Evolutionary conservation across 2,888 invertebrate species (phyloP), one percentile per base, ranked within the genome.

Genomic region (Baronia brevicornis): DNA sequence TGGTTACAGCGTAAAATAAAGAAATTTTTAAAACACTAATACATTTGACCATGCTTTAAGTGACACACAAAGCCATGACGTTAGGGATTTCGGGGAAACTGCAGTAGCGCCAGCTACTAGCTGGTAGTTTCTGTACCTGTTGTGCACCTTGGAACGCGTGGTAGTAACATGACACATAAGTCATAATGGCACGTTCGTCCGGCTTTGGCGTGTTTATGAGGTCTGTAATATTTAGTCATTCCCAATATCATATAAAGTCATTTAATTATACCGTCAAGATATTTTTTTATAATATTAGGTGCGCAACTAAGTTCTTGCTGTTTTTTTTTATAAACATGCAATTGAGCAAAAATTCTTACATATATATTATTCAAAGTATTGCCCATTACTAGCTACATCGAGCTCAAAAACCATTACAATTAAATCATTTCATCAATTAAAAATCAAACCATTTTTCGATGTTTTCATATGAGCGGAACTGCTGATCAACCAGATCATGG

Each of bases 121-220:
- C n/a, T 52, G 57, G 54, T 52, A 54, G 54, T 43, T 54, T 55
- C 48, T 59, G 59, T 84, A 96, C 97, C 96, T 97, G 96, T 89
- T 96, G 96, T 79, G 96, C 96, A 88, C 98, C 98, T 89, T 98
- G 97, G 94, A 99, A 99, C 86, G 99, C 98, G 88, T 99, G 99
- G 89, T 99, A 99, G 91, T 98, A 99, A 90, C 98, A 98, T 84
- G 98, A 99, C 86, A 99, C 98, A 87, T 99, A 99, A 69, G 99
- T 98, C 99, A 99, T 99, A 84, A 99, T 97, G 80, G 98, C 98
- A 87, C 98, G 94, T 89, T 99, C 99, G 88, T 99, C 99, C 84
- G 99, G 99, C 89, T 97, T 98, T 75, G 96, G 96, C 69, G 96
- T 97, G 92, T 98, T 98, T 89, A 98, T 97, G 91, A 99, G 92